These are phyloP conservation scores for Clavelina lepadiformis DNA, from an alignment of 23 tunicate species.

Conservation along the genomic window DNA sequence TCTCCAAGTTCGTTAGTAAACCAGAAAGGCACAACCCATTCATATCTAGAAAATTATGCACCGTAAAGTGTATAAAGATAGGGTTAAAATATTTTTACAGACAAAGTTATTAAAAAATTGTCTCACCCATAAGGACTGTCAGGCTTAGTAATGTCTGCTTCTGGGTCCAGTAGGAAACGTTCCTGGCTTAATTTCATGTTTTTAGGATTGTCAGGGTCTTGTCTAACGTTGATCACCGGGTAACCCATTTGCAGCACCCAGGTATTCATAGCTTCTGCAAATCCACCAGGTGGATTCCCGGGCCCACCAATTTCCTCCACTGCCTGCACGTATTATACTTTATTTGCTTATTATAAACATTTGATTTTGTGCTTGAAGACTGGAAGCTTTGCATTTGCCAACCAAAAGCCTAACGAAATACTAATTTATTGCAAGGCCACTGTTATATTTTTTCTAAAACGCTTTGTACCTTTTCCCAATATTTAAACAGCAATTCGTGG, in stretches of 20 bases:
- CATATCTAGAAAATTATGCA: constrained; percentile 4
- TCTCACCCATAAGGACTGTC: constrained; percentile 36
- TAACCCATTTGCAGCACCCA: constrained; percentile 84
- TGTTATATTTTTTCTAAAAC: too few relatives aligned
- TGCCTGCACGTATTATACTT: constrained; percentile 11
- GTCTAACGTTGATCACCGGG: constrained; percentile 29
- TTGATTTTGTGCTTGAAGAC: background rate
- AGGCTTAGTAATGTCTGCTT: constrained; percentile 35
- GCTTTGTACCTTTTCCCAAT: constrained; percentile 45
- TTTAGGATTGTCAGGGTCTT: background rate
- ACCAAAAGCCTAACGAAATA: too few relatives aligned
- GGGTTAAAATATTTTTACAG: background rate
- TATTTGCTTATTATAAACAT: background rate
- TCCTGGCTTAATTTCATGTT: constrained; percentile 32
- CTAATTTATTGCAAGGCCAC: background rate
- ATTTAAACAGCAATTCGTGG: constrained; percentile 14
- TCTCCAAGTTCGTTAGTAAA: background rate
- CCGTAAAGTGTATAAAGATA: background rate
- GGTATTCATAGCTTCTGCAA: constrained; percentile 35
- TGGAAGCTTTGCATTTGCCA: too few relatives aligned
- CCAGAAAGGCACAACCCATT: constrained; percentile 42
- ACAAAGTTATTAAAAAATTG: background rate
- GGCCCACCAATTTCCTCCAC: background rate
- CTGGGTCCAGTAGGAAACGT: constrained; percentile 49
- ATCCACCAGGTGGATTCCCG: constrained; percentile 36